A percentile compares a stretch with the other conserved stretches of the same genome.
Conservation (phyloP, 2,888 invertebrate species). For the Orthonychiurus folsomi region DNA sequence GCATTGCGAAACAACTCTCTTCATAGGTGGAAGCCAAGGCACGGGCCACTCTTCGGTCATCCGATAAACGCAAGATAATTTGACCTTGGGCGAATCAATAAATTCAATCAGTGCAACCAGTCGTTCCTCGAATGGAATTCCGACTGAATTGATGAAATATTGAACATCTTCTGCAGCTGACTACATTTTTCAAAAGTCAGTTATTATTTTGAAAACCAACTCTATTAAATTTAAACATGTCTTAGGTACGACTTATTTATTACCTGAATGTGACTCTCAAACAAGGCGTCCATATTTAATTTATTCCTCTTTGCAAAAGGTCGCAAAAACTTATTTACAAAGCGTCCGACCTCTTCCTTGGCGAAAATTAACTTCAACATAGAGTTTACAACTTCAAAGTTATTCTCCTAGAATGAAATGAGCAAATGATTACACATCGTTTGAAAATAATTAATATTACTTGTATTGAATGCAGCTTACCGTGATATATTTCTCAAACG, state of each 20-base stretch:
- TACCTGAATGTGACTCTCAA: constrained; percentile 31
- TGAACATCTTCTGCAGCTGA: constrained; percentile 26
- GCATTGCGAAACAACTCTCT: constrained; percentile 20
- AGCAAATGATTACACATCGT: background rate
- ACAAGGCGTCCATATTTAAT: constrained; percentile 25
- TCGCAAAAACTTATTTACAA: constrained; percentile 28
- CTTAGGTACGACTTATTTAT: no score
- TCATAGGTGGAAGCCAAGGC: constrained; percentile 32
- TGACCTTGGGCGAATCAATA: constrained; percentile 16
- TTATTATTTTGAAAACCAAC: no score
- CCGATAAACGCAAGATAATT: constrained; percentile 18
- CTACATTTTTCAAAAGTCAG: constrained; percentile 19
- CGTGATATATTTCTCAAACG: constrained; percentile 28
- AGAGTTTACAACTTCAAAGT: constrained; percentile 31
- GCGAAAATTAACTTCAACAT: constrained; percentile 31
- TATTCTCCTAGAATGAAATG: constrained; percentile 22
- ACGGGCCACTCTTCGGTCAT: constrained; percentile 37
- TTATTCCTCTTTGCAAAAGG: constrained; percentile 33
- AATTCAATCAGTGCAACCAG: constrained; percentile 26
- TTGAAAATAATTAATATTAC: background rate
- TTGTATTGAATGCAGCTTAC: no score
- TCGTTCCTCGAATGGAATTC: constrained; percentile 38
- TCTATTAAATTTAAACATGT: no score
- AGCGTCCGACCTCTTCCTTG: constrained; percentile 30
- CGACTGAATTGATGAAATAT: constrained; percentile 24